Evolutionary conservation across 2,888 invertebrate species (phyloP).

Genomic region (Galerucella calmariensis): DNA sequence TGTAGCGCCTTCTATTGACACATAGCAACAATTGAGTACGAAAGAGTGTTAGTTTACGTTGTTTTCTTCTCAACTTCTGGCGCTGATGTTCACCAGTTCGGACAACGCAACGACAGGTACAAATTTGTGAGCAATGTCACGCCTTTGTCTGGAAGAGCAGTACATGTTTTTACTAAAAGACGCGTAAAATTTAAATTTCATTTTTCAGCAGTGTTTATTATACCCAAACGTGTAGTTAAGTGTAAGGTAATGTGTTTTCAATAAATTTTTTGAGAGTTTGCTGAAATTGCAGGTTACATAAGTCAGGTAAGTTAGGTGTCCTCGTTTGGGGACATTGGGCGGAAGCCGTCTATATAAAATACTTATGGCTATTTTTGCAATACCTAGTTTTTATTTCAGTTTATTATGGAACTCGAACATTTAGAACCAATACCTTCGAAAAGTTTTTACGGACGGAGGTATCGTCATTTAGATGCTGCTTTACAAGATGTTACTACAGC

Average conservation of each 20-base stretch:
- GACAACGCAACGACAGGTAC: background rate
- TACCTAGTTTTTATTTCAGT: constrained; percentile 1
- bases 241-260: background rate
- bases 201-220: background rate
- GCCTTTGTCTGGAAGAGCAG: background rate
- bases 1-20: background rate
- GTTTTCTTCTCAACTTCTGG: background rate
- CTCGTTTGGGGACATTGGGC: no score
- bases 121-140: background rate
- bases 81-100: background rate
- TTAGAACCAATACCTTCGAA: background rate
- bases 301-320: background rate
- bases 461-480: constrained; percentile 17
- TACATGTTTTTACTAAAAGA: constrained; percentile 3
- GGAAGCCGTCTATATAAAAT: background rate
- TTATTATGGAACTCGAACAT: background rate
- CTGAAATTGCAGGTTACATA: background rate
- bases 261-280: background rate
- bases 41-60: constrained; percentile 5
- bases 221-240: background rate
- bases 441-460: constrained; percentile 11
- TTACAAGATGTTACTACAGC: constrained; percentile 7
- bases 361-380: background rate
- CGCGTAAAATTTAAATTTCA: background rate
- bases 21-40: background rate